Evolutionary conservation across 2,888 invertebrate genomes (phyloP).

Genomic region (Thalpophila matura): DNA sequence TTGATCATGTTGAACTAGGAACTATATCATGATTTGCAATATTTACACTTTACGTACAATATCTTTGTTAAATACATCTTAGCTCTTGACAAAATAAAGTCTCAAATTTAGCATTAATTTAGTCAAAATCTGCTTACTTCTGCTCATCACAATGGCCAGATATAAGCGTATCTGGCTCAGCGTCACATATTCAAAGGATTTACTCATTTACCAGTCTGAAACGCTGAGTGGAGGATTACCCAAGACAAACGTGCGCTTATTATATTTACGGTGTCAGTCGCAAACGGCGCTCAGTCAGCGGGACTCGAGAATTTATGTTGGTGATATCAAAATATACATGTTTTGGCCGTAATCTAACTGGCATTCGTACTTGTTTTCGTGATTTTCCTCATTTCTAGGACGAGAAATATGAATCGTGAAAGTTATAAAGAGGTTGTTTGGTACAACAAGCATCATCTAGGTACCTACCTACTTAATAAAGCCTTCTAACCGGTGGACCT

Average conservation of each 20-base stretch:
- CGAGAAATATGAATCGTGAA: constrained; percentile 4
- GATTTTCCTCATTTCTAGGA: constrained; percentile 12
- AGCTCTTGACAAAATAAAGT: constrained; percentile 22
- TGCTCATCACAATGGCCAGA: constrained; percentile 19
- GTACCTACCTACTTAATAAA: no score
- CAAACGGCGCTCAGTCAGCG: constrained; percentile 53
- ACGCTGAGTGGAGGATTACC: constrained; percentile 59
- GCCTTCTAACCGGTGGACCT: no score
- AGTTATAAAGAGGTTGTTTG: not conserved
- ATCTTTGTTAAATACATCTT: not conserved
- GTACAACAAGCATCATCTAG: no score
- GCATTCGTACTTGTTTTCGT: constrained; percentile 22
- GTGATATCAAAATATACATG: constrained; percentile 46
- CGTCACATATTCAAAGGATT: constrained; percentile 46
- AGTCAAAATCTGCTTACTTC: constrained; percentile 21
- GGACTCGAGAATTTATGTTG: constrained; percentile 47
- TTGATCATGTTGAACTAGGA: not conserved
- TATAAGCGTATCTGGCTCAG: constrained; percentile 33
- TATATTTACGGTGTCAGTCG: constrained; percentile 52
- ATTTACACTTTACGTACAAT: not conserved
- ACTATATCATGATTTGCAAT: not conserved
- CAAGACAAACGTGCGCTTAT: constrained; percentile 55
- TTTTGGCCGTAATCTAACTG: constrained; percentile 20
- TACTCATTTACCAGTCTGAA: constrained; percentile 48
- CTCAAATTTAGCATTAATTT: constrained; percentile 16